These are phyloP conservation scores for Andinoacara biseriatus DNA, from an alignment of 2,113 vertebrate species.

Conservation along the genomic window DNA sequence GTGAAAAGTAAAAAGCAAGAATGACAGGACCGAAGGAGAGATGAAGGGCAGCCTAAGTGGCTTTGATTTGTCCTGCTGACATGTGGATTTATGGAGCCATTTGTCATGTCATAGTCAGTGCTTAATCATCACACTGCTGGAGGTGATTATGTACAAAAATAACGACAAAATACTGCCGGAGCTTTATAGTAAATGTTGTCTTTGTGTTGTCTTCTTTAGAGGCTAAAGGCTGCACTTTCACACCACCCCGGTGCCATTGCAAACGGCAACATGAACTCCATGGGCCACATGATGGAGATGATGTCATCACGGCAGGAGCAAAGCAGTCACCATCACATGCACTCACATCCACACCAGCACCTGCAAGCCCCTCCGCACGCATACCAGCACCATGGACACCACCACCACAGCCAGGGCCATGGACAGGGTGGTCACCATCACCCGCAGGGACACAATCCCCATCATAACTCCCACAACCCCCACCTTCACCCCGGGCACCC, in stretches of 20 bases:
- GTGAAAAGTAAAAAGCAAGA: conserved; percentile 51
- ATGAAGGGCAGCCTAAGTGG: conserved; percentile 73
- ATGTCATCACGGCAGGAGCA: conserved; percentile 95
- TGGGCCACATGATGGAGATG: conserved; percentile 99
- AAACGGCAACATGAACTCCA: conserved; percentile 97
- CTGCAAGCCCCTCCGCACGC: conserved; percentile 90
- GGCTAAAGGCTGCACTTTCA: conserved; percentile 95
- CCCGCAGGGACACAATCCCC: conserved; percentile 90
- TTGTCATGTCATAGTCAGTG: conserved; percentile 56
- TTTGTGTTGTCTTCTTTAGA: conserved; percentile 76
- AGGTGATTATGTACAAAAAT: conserved; percentile 6
- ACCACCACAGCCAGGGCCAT: conserved; percentile 88
- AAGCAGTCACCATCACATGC: conserved; percentile 90
- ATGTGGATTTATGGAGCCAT: conserved; percentile 64
- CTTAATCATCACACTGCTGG: conserved; percentile 41
- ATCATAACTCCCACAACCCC: conserved; percentile 93
- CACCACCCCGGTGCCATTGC: conserved; percentile 94
- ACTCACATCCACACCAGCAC: conserved; percentile 96
- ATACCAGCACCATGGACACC: conserved; percentile 86
- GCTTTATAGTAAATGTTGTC: background rate
- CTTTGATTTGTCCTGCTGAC: conserved; percentile 70
- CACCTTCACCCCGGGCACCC: conserved; percentile 91
- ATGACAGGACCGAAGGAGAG: conserved; percentile 74
- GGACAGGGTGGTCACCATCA: conserved; percentile 89
- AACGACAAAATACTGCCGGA: background rate